Evolutionary conservation across 2,888 invertebrate genomes (phyloP).

Genomic region (Endotricha flammealis): DNA sequence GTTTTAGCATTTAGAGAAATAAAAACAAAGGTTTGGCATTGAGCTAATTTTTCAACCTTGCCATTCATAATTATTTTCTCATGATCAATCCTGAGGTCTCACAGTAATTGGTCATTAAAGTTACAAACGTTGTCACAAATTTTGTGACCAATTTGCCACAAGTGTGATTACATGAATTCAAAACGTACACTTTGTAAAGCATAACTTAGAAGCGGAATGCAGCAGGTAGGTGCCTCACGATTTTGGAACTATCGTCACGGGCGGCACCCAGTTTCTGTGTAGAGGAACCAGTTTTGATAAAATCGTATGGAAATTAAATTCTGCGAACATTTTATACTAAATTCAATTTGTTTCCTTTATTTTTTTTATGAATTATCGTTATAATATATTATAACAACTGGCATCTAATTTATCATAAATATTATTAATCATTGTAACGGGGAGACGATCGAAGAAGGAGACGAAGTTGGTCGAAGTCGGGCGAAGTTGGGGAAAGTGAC

Average conservation of each 20-base stretch:
- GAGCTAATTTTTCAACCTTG: slow-evolving; percentile 28
- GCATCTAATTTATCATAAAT: too few relatives aligned
- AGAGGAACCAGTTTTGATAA: slow-evolving; percentile 7
- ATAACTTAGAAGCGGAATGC: not conserved
- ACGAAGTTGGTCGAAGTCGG: too few relatives aligned
- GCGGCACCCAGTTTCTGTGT: slow-evolving; percentile 5
- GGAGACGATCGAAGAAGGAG: too few relatives aligned
- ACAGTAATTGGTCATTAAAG: not conserved
- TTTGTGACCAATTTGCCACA: not conserved
- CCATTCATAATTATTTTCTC: not conserved
- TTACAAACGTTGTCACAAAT: not conserved
- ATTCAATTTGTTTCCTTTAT: too few relatives aligned
- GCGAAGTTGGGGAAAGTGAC: too few relatives aligned
- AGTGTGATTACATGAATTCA: too few relatives aligned
- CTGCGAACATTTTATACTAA: not conserved
- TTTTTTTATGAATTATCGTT: too few relatives aligned
- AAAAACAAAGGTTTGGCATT: not conserved
- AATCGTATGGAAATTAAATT: slow-evolving; percentile 3
- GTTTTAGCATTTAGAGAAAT: too few relatives aligned
- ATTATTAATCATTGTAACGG: too few relatives aligned
- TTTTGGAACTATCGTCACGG: slow-evolving; percentile 1
- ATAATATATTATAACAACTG: too few relatives aligned
- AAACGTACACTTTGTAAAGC: not conserved
- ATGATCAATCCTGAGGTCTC: not conserved
- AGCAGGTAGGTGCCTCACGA: not conserved